Percentiles rank a stretch among this genome's conserved stretches.
These are phyloP conservation scores for Yponomeuta evonymella DNA, from an alignment of 2,888 invertebrate genomes.

Conservation along the genomic window DNA sequence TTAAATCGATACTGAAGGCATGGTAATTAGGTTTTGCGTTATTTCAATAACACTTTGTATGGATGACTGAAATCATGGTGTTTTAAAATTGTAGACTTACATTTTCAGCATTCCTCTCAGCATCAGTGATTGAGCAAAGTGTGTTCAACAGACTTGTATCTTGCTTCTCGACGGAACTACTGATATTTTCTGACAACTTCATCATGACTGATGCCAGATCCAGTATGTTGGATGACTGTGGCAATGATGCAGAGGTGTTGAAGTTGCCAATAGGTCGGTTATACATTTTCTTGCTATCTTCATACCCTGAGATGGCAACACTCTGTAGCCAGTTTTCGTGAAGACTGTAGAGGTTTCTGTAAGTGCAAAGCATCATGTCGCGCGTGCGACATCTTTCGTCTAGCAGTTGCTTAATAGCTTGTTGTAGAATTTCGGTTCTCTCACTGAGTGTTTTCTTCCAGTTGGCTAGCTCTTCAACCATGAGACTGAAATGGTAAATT, in stretches of 20 bases:
- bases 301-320: constrained; percentile 60
- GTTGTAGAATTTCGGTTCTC: constrained; percentile 81
- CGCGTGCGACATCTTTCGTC: constrained; percentile 81
- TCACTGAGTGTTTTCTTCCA: constrained; percentile 88
- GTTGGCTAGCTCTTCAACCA: constrained; percentile 93
- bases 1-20: too few species aligned
- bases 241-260: constrained; percentile 59
- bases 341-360: constrained; percentile 74
- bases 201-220: constrained; percentile 79
- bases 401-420: constrained; percentile 80
- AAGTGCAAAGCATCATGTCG: constrained; percentile 78
- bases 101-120: constrained; percentile 77
- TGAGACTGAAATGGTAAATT: constrained; percentile 70
- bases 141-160: constrained; percentile 57
- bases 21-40: too few species aligned
- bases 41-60: too few species aligned
- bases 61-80: not conserved
- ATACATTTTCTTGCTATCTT: constrained; percentile 49
- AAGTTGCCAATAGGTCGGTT: constrained; percentile 69
- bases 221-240: constrained; percentile 77
- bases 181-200: constrained; percentile 78
- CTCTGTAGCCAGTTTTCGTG: constrained; percentile 68
- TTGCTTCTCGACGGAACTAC: constrained; percentile 60
- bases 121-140: constrained; percentile 63
- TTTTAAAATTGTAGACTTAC: constrained; percentile 49